phyloP scores from a whole-genome alignment of 2,888 invertebrate species.

The Ischnus inquisitorius region DNA sequence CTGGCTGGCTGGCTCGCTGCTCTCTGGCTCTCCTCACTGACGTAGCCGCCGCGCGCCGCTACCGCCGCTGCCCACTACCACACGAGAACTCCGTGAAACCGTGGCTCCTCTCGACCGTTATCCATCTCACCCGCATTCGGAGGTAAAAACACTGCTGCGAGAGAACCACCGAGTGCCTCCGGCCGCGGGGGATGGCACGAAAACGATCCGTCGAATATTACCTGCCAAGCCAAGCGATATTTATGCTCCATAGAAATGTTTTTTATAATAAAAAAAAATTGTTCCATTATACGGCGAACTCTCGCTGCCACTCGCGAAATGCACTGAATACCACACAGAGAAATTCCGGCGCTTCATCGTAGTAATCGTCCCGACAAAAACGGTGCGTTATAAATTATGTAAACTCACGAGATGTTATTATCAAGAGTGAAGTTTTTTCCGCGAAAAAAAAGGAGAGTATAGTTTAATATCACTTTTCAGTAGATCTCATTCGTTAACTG shows the following conservation, averaged over 20 bases:
- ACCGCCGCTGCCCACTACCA: conserved; percentile 23
- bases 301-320: not conserved
- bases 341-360: not conserved
- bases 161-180: conserved; percentile 34
- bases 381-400: not conserved
- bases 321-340: not conserved
- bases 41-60: conserved; percentile 44
- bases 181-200: conserved; percentile 14
- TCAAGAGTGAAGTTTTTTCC: not conserved
- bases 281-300: not conserved
- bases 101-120: conserved; percentile 32
- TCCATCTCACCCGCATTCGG: conserved; percentile 12
- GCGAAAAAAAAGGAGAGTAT: not conserved
- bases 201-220: not conserved
- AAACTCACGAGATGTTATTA: no score
- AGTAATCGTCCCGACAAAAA: not conserved
- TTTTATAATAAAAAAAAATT: not conserved
- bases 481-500: not conserved
- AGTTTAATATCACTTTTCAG: not conserved
- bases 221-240: not conserved
- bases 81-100: conserved; percentile 26
- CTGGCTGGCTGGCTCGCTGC: conserved; percentile 39
- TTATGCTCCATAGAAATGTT: not conserved
- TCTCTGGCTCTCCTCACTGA: conserved; percentile 66
- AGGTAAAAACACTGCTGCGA: conserved; percentile 64